Evolutionary conservation across 2,113 vertebrate species (phyloP), one percentile per base, ranked within the genome.

Genomic region (Arenaria interpres): DNA sequence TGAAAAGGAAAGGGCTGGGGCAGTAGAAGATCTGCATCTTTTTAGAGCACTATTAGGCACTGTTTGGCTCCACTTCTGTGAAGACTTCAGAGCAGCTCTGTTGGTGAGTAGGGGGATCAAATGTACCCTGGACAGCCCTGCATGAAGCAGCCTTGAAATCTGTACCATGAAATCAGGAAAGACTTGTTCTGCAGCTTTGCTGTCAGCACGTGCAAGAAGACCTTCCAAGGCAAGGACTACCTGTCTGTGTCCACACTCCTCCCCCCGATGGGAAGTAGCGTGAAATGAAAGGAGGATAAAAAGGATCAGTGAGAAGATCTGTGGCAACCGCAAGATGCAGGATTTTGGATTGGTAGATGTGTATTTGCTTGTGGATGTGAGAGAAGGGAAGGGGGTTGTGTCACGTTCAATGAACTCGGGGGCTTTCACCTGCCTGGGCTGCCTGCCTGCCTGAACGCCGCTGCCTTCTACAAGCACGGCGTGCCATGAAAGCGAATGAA

Each of bases 191-290:
- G 23, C 28, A 72, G 24, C 27, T 60, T 63, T 73, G 51, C 56
- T 89, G 43, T 68, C 84, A 91, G 27, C 24, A 71, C 14, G 3
- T 24, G 25, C 51, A 69, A 76, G 54, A 71, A 81, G 73, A 66
- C 51, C 37, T 71, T 73, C 41, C 45, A 91, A 59, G 46, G 54
- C 62, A 66, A 83, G 51, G 46, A 48, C 50, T 51, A 48, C 46
- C 69, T 27, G 14, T 51, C 45, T 43, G 45, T 45, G 48, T 62
- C 60, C 39, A 28, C 24, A 9, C 8, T 68, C 33, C 33, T 63
- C 25, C 46, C 33, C 45, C 53, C 0, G 0, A 67, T 43, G 27
- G 63, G 24, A 83, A 89, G 46, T n/a, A 63, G 32, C 0, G 0
- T 46, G 39, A 82, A 88, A 81, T 50, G 12, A 82, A 82, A 74